These are phyloP conservation scores for Acestrorhynchus altus DNA, from an alignment of 2,797 vertebrate species.

Conservation along the genomic window DNA sequence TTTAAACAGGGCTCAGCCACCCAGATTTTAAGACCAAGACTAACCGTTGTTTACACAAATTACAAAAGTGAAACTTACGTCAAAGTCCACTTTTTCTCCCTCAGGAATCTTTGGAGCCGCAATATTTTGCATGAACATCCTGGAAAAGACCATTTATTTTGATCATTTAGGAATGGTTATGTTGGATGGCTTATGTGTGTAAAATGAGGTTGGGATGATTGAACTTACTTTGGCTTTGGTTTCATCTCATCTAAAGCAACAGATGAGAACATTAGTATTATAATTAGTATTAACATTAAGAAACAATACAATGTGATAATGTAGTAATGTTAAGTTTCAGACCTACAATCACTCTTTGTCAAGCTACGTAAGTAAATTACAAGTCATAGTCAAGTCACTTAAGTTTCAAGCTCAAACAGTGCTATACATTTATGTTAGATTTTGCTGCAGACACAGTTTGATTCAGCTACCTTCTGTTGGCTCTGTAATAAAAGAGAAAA, in stretches of 20 bases:
- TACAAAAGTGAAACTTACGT: conserved; percentile 68
- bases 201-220: neutral
- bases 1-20: no score
- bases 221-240: conserved; percentile 76
- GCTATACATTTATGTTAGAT: no score
- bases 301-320: no score
- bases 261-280: conserved; percentile 3
- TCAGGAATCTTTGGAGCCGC: conserved; percentile 76
- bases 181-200: neutral
- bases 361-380: no score
- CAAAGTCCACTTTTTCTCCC: conserved; percentile 80
- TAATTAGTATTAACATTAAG: conserved; percentile 30
- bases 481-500: conserved; percentile 20
- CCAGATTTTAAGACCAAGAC: no score
- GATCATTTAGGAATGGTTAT: neutral
- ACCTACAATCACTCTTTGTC: no score
- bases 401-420: no score
- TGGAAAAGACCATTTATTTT: conserved; percentile 45
- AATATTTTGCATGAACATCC: conserved; percentile 70
- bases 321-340: no score
- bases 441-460: neutral
- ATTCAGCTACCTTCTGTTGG: conserved; percentile 5
- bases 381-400: no score
- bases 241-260: conserved; percentile 69
- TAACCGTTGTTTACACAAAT: no score